Conservation (phyloP, 2,888 invertebrate genomes). For the Brenthis ino region DNA sequence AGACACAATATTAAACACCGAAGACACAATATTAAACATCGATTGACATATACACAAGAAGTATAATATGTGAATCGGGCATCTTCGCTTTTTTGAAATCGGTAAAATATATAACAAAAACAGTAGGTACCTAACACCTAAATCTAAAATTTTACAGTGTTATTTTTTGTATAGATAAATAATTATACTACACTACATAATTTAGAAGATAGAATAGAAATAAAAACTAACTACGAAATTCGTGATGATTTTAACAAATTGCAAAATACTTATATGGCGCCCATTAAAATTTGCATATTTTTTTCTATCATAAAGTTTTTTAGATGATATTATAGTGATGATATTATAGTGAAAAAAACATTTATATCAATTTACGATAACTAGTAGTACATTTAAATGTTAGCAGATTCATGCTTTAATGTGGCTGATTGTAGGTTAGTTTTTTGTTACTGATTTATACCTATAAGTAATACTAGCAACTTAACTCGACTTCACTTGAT, state of each 20-base stretch:
- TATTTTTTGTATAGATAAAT: no score
- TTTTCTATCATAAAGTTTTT: constrained; percentile 1
- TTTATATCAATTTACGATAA: background rate
- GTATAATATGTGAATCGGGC: no score
- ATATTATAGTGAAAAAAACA: constrained; percentile 3
- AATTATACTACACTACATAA: no score
- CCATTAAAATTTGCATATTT: constrained; percentile 7
- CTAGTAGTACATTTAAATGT: background rate
- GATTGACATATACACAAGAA: no score
- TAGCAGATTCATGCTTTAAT: background rate
- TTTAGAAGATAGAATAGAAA: no score
- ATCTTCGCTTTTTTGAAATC: no score
- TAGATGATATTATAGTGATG: background rate
- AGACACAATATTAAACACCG: no score
- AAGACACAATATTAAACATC: no score
- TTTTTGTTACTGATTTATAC: background rate
- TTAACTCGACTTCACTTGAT: background rate
- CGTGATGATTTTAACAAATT: constrained; percentile 5
- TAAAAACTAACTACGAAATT: background rate
- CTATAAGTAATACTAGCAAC: background rate
- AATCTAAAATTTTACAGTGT: no score
- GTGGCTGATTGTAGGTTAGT: background rate
- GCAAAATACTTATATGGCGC: constrained; percentile 16
- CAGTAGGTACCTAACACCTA: no score
- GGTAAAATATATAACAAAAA: no score